These are phyloP conservation scores for Myotis myotis DNA, from an alignment of 2,797 vertebrate species.

Conservation along the genomic window DNA sequence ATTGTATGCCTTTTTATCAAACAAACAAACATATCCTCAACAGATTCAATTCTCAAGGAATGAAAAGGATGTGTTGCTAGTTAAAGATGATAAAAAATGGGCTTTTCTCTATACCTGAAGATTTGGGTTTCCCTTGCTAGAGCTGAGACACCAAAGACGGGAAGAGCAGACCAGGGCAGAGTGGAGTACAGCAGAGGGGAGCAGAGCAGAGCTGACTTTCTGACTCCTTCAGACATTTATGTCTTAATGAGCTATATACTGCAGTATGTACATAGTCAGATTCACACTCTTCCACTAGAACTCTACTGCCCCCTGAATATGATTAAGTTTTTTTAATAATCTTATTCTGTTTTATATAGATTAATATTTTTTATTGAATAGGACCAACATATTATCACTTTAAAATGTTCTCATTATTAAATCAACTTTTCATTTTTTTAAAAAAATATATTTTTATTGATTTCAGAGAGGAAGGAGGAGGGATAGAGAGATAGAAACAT, in stretches of 20 bases:
- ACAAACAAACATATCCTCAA: not conserved
- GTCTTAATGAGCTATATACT: not conserved
- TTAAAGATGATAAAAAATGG: not conserved
- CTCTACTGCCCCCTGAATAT: not conserved
- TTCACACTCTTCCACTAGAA: not conserved
- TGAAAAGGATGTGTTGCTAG: not conserved
- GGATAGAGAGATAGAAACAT: no score
- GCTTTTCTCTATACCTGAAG: not conserved
- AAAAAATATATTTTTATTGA: not conserved
- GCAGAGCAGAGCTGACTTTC: no score
- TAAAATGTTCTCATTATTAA: not conserved
- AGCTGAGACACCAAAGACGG: no score
- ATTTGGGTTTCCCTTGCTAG: no score
- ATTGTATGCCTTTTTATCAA: not conserved
- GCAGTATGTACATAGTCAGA: not conserved
- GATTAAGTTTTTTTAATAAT: not conserved
- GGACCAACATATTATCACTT: not conserved
- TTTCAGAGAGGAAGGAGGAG: no score
- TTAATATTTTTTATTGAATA: constrained; percentile 10
- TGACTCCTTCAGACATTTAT: not conserved
- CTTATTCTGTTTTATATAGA: not conserved
- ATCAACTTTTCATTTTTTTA: not conserved
- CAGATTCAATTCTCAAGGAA: not conserved
- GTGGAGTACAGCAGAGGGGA: no score
- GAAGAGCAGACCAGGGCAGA: no score